These are phyloP conservation scores for Pseudococcus longispinus DNA, from an alignment of 2,888 invertebrate species.

Conservation along the genomic window DNA sequence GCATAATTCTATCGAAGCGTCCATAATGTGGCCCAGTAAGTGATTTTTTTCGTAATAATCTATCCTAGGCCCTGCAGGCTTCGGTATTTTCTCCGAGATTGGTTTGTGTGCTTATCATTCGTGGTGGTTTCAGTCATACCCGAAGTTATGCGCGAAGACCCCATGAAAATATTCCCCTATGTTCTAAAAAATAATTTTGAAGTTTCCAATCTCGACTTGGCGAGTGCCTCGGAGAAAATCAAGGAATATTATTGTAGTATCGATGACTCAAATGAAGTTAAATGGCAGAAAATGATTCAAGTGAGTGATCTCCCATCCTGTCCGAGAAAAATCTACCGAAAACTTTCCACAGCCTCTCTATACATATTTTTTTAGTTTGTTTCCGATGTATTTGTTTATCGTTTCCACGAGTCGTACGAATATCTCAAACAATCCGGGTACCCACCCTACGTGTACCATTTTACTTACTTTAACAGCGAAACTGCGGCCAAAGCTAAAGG, in stretches of 20 bases:
- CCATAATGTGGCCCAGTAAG: background rate
- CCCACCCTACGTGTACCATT: conserved; percentile 58
- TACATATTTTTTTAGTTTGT: conserved; percentile 68
- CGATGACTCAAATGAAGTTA: background rate
- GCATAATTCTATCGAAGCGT: conserved; percentile 73
- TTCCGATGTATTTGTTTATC: conserved; percentile 76
- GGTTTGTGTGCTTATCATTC: background rate
- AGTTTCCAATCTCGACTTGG: background rate
- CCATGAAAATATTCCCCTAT: conserved; percentile 18
- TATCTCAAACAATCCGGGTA: background rate
- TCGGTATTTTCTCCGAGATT: background rate
- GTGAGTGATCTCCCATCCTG: background rate
- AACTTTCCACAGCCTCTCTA: background rate
- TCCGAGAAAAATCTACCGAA: background rate
- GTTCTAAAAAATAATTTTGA: conserved; percentile 4
- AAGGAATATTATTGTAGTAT: background rate
- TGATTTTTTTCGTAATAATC: background rate
- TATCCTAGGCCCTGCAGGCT: background rate
- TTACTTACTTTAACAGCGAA: conserved; percentile 54
- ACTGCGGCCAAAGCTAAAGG: background rate
- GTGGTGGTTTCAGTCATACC: background rate
- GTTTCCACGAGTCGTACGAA: conserved; percentile 69
- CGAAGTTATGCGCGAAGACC: background rate
- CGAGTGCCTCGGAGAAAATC: background rate
- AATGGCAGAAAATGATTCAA: background rate